These are phyloP conservation scores for Asteroscopus sphinx DNA, from an alignment of 2,888 invertebrate species.

Conservation along the genomic window DNA sequence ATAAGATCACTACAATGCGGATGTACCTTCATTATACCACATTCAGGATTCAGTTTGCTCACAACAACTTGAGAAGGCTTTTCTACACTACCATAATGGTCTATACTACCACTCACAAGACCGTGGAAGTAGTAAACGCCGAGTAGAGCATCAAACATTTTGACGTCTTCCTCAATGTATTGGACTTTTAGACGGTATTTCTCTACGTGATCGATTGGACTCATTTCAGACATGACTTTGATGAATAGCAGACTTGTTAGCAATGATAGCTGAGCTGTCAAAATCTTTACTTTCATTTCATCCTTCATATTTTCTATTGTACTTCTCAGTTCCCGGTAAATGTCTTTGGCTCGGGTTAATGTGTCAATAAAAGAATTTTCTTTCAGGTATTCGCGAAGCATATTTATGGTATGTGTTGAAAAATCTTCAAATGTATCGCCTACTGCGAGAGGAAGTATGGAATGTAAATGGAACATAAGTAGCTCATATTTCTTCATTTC, in stretches of 20 bases:
- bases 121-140: constrained; percentile 90
- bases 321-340: constrained; percentile 62
- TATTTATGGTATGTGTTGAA: constrained; percentile 18
- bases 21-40: constrained; percentile 77
- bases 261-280: constrained; percentile 74
- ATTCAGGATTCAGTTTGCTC: constrained; percentile 60
- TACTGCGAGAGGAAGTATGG: constrained; percentile 41
- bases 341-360: constrained; percentile 62
- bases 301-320: constrained; percentile 43
- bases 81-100: constrained; percentile 71
- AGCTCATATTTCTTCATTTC: constrained; percentile 78
- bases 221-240: constrained; percentile 90
- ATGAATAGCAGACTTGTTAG: constrained; percentile 89
- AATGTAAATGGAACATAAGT: constrained; percentile 66
- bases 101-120: constrained; percentile 73
- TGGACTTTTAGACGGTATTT: constrained; percentile 93
- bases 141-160: constrained; percentile 88
- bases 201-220: constrained; percentile 95
- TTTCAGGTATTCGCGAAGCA: constrained; percentile 59
- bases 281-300: constrained; percentile 63
- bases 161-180: constrained; percentile 92
- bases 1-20: constrained; percentile 83
- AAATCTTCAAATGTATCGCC: constrained; percentile 29
- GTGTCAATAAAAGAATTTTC: constrained; percentile 61
- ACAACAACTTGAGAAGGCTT: constrained; percentile 67